Evolutionary conservation across 30 jellyfish, hydroid and myxozoan species (phyloP), one percentile per base, ranked within the genome.

Genomic region (Cassiopea xamachana): DNA sequence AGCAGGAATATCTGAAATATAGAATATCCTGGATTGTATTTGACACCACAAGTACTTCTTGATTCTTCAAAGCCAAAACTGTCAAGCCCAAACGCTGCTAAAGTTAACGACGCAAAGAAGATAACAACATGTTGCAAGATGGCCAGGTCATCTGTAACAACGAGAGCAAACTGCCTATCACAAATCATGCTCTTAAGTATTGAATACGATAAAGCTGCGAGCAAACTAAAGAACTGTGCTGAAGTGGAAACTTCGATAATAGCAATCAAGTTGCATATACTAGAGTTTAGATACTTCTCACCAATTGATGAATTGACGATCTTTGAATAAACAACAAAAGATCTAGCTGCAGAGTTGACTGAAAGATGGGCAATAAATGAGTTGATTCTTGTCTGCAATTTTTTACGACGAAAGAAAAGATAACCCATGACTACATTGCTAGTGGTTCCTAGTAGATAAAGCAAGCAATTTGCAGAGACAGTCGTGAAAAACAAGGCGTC

Each of bases 281-380:
- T 80, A 62, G 86, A 51, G 45, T 79, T 88, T 51, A 88, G 87
- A n/a, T 88, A 62, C 64, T 9, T 47, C 15, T 90, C 81, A 39
- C 83, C 88, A 12, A 73, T 67, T 15, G 77, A 16, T 55, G 46
- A 82, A 59, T 79, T 88, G 19, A 88, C 74, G 91, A 88, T 50
- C 46, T 88, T 88, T 4, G 95, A 88, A 77, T 88, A 88, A 49
- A 88, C 75, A 43, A 88, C 87, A 47, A 88, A 78, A 46, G 95
- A 88, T 46, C 69, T 67, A 9, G 79, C 48, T 46, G 76, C 64
- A 19, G 86, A 67, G 7, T 51, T 80, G 64, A 88, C 14, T 0
- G 87, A 49, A 3, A 88, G 50, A 45, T 88, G 95, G 71, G 48
- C 61, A 48, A 79, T 46, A n/a, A 88, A 62, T 17, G 80, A 18